Base-by-base conservation (phyloP, 2,797 vertebrate species). In the Vultur gryphus region DNA sequence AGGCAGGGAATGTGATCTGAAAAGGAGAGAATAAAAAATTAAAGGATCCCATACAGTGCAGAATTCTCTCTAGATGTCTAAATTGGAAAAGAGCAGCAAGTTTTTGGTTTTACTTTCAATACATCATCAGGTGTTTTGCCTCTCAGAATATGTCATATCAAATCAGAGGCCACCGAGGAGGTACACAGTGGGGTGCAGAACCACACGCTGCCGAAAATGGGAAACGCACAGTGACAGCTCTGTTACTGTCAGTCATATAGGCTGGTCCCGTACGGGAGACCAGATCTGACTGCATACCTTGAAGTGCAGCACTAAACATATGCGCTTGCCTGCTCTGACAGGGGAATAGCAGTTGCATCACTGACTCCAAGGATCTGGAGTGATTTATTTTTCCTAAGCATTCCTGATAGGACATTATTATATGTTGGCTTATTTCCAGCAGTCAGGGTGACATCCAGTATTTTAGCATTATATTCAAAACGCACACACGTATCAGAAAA, bases 401-500 rank as follows among this genome's bases (percentile, higher is more conserved):
- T 93, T 95, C 94, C 95, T 95, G 95, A 92, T 97, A 91, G 93
- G 87, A 94, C 94, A 94, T 94, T 93, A 96, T 94, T 95, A 96
- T 84, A 82, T 16, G 55, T 73, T 96, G 95, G 94, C 93, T 90
- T 93, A 88, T 95, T 96, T 96, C 93, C 94, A 96, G 83, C 73
- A 88, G 46, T n/a, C 6, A 6, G 82, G 92, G 84, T 95, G 96
- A 91, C 96, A 96, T 97, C 87, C 84, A 93, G 84, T 90, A 93
- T 91, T 94, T 94, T 51, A 94, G 70, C 77, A 84, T 94, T 96
- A 96, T 95, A 96, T 94, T 97, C 94, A 93, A 93, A 97, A 94
- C 1, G 26, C 89, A 88, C 79, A 88, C 90, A 94, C 37, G 3
- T 91, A 94, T n/a, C 62, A 90, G 89, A 83, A 93, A 85, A 96